Base-by-base conservation (phyloP, 2,797 vertebrate genomes). In the Pipistrellus nathusii region DNA sequence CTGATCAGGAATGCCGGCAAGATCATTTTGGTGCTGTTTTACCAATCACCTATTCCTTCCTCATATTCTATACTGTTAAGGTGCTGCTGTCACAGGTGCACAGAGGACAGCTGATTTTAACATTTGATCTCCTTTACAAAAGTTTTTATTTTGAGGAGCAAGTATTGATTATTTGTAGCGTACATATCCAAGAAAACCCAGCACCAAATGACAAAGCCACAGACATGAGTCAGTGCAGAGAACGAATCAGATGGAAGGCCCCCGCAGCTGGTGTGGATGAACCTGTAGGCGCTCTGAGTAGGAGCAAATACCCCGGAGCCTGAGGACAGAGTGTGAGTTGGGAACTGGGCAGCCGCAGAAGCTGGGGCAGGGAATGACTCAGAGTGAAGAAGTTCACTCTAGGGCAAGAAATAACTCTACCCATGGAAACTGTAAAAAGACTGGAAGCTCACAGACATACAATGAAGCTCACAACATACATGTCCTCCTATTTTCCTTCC, bases 41-140 rank as follows among this genome's bases (percentile, higher is more conserved):
- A 66, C 92, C 17, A 85, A 62, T 14, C 30, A 27, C 12, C 76
- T 59, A 10, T 55, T 80, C 46, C 15, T 81, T 77, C 75, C 44
- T 83, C 57, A 77, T 5, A 17, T 66, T 91, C 84, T 48, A 38
- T 23, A 55, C 10, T 41, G 12, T 20, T 76, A 27, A 53, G 44
- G 8, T 64, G 17, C 46, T 64, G 53, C 32, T 83, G 72, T 95
- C 75, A 62, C 10, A 23, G 25, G 44, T 41, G 10, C 21, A 6
- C 9, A 57, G 48, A 82, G 20, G 14, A 25, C 35, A 81, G 59
- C 55, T 89, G 53, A 95, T 89, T 96, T 82, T 77, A 93, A 85
- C 77, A 72, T 80, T 4, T 88, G 41, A 84, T 87, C 41, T 68
- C 53, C 53, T 41, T 44, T 41, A 64, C 5, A 57, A 57, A 20